A percentile compares a stretch with the other conserved stretches of the same genome.
Evolutionary conservation across 2,797 vertebrate species (phyloP).

Genomic region (Etheostoma nigrum): DNA sequence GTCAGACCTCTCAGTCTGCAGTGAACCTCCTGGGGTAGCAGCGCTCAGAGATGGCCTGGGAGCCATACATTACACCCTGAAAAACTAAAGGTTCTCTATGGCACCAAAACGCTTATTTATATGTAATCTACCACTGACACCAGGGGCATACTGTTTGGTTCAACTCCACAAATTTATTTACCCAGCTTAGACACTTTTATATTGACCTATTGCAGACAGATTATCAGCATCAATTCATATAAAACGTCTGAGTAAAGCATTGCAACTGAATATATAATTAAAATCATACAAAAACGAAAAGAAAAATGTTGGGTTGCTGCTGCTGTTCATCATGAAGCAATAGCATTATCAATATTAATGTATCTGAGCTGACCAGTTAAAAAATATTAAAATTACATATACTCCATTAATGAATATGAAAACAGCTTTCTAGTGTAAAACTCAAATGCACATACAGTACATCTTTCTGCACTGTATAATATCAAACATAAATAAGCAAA

Average conservation of each 20-base stretch:
- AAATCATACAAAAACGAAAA: neutral
- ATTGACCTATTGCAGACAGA: neutral
- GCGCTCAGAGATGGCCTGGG: conserved; percentile 6
- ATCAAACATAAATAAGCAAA: neutral
- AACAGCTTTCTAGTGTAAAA: neutral
- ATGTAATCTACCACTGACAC: neutral
- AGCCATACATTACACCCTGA: conserved; percentile 24
- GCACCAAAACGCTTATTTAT: conserved; percentile 9
- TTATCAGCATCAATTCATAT: neutral
- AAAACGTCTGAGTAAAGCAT: neutral
- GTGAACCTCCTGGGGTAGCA: conserved; percentile 39
- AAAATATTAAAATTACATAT: neutral
- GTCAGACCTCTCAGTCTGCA: conserved; percentile 41
- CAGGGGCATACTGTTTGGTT: neutral
- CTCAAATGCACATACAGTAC: too few relatives aligned
- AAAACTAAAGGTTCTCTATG: conserved; percentile 23
- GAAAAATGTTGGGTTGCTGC: too few relatives aligned
- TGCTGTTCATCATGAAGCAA: too few relatives aligned
- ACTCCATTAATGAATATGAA: neutral
- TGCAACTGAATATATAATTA: too few relatives aligned
- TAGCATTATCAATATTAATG: too few relatives aligned
- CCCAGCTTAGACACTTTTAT: neutral
- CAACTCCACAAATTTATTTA: neutral
- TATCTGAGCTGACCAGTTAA: neutral
- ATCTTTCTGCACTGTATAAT: neutral